phyloP scores from a whole-genome alignment of 1,140 invertebrate species.

The Monomorium pharaonis region DNA sequence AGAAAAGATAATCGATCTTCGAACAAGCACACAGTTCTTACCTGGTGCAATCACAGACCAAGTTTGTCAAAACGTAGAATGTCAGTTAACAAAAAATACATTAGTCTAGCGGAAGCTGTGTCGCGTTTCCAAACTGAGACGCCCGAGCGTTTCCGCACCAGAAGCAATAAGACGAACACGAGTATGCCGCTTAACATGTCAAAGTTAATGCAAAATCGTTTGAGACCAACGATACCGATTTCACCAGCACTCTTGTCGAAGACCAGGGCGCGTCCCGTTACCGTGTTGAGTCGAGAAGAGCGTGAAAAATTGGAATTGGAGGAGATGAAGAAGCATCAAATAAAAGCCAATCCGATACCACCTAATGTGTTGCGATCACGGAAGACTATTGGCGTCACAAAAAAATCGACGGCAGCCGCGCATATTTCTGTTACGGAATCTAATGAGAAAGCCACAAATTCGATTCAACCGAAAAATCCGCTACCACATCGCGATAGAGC shows the following conservation, averaged over 20 bases:
- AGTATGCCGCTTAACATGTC: conserved; percentile 59
- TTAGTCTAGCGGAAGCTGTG: conserved; percentile 83
- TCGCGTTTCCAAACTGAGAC: conserved; percentile 83
- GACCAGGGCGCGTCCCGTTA: conserved; percentile 72
- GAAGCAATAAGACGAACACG: conserved; percentile 69
- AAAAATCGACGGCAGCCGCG: conserved; percentile 70
- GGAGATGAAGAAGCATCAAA: conserved; percentile 77
- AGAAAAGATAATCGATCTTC: background rate
- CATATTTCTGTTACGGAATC: conserved; percentile 73
- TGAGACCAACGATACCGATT: conserved; percentile 80
- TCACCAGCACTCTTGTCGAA: conserved; percentile 83
- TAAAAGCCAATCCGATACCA: conserved; percentile 79
- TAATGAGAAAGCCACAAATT: background rate
- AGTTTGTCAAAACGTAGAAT: conserved; percentile 59
- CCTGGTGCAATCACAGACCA: conserved; percentile 63
- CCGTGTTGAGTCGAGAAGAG: conserved; percentile 76
- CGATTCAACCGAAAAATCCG: background rate
- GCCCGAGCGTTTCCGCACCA: conserved; percentile 81
- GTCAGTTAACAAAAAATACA: conserved; percentile 72
- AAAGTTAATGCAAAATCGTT: conserved; percentile 65
- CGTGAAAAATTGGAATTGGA: conserved; percentile 78
- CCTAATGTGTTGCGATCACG: conserved; percentile 64
- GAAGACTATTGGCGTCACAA: conserved; percentile 49
- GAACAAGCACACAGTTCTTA: conserved; percentile 45
- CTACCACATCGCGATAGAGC: background rate